Percentiles rank a stretch among this genome's conserved stretches.
Evolutionary conservation across 2,888 invertebrate species (phyloP).

Genomic region (Andrena dorsata): DNA sequence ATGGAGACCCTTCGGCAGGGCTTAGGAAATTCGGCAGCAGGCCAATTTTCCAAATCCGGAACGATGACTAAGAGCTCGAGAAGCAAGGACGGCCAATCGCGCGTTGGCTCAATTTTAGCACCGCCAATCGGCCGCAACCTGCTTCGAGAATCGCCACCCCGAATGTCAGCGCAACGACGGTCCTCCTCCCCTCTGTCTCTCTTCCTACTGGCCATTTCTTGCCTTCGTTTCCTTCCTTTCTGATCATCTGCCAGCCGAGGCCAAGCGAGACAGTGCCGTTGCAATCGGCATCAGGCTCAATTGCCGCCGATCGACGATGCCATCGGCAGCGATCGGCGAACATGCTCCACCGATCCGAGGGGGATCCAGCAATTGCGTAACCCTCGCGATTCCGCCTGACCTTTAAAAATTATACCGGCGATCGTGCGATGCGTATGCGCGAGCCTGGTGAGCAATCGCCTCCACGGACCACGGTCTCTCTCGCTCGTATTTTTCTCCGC

Average conservation of each 20-base stretch:
- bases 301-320: constrained; percentile 2
- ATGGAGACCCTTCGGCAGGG: constrained; percentile 68
- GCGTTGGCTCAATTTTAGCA: constrained; percentile 68
- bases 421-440: too few relatives aligned
- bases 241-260: constrained; percentile 41
- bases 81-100: constrained; percentile 61
- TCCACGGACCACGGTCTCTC: neutral
- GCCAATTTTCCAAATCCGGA: constrained; percentile 80
- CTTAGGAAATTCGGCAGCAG: constrained; percentile 76
- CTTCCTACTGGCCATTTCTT: constrained; percentile 9
- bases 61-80: constrained; percentile 76
- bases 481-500: neutral
- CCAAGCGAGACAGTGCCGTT: neutral
- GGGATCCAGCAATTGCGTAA: neutral
- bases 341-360: too few relatives aligned
- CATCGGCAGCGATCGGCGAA: neutral
- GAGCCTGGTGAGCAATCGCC: too few relatives aligned
- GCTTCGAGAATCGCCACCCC: constrained; percentile 69
- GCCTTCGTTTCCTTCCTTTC: constrained; percentile 22
- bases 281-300: constrained; percentile 24
- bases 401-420: too few relatives aligned
- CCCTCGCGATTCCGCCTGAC: neutral
- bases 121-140: constrained; percentile 70
- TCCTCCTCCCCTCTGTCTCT: constrained; percentile 12
- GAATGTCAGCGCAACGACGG: constrained; percentile 63